These are phyloP conservation scores for Arnoldichthys spilopterus DNA, from an alignment of 2,797 vertebrate genomes.

Conservation along the genomic window DNA sequence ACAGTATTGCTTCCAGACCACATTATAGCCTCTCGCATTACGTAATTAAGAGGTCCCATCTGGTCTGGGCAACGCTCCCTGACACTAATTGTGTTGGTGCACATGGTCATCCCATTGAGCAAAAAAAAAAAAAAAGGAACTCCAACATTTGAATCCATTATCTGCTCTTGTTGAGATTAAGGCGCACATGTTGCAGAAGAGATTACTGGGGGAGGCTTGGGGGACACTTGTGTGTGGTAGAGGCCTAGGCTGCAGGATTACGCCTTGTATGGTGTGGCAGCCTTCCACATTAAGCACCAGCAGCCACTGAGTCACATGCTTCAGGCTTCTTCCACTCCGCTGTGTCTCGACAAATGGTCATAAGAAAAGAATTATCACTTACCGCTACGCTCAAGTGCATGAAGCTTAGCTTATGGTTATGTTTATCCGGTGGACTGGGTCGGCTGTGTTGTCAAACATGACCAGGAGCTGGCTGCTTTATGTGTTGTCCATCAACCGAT, in stretches of 20 bases:
- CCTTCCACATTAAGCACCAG: slow-evolving; percentile 38
- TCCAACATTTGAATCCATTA: slow-evolving; percentile 69
- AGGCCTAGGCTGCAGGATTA: slow-evolving; percentile 53
- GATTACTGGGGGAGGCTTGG: slow-evolving; percentile 61
- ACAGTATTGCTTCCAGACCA: slow-evolving; percentile 53
- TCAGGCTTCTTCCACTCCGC: slow-evolving; percentile 15
- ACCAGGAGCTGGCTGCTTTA: background rate
- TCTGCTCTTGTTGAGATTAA: slow-evolving; percentile 73
- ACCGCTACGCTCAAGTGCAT: background rate
- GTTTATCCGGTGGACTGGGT: background rate
- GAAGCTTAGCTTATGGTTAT: background rate
- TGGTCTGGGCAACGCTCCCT: slow-evolving; percentile 55
- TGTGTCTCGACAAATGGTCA: slow-evolving; percentile 34
- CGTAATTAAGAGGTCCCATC: slow-evolving; percentile 65
- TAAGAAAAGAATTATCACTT: slow-evolving; percentile 29
- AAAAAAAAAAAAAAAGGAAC: slow-evolving; percentile 35
- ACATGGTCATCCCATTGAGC: slow-evolving; percentile 52
- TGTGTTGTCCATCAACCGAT: background rate
- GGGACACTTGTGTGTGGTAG: slow-evolving; percentile 60
- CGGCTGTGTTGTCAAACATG: background rate
- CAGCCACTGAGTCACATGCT: slow-evolving; percentile 48
- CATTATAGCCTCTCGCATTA: slow-evolving; percentile 57
- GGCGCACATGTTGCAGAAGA: slow-evolving; percentile 65
- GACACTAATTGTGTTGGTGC: slow-evolving; percentile 64
- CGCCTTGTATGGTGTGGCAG: slow-evolving; percentile 40